Conservation (phyloP, 2,888 invertebrate genomes). For the Hyppa rectilinea region DNA sequence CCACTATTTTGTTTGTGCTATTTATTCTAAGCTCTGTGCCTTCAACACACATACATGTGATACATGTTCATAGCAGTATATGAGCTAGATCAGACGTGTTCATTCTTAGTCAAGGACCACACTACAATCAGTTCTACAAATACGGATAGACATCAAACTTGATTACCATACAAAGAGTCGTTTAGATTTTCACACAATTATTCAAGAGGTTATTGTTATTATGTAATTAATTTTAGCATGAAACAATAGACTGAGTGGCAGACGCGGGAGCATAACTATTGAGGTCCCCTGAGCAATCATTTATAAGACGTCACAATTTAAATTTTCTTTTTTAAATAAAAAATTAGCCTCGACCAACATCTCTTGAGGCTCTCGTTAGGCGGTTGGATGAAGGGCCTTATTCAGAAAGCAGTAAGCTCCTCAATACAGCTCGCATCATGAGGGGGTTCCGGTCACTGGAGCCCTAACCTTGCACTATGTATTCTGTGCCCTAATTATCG, state of each 20-base stretch:
- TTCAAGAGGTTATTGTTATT: slow-evolving; percentile 13
- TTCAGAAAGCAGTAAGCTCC: too few relatives aligned
- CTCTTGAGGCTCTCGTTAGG: too few relatives aligned
- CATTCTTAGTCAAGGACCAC: background rate
- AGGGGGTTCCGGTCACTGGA: too few relatives aligned
- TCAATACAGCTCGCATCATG: too few relatives aligned
- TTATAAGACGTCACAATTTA: background rate
- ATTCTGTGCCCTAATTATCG: too few relatives aligned
- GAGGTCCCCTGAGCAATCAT: slow-evolving; percentile 21
- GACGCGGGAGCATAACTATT: slow-evolving; percentile 26
- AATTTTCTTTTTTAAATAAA: background rate
- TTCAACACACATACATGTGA: too few relatives aligned
- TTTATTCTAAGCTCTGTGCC: too few relatives aligned
- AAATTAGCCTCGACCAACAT: too few relatives aligned
- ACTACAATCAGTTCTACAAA: background rate
- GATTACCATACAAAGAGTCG: slow-evolving; percentile 46
- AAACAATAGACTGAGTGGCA: slow-evolving; percentile 33
- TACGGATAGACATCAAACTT: background rate
- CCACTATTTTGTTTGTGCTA: too few relatives aligned
- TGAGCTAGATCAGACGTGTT: background rate
- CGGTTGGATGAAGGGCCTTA: too few relatives aligned
- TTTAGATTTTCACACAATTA: slow-evolving; percentile 49
- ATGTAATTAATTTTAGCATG: slow-evolving; percentile 15
- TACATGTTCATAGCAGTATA: too few relatives aligned
- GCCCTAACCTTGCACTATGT: too few relatives aligned